phyloP scores from a whole-genome alignment of 2,113 vertebrate genomes.

The Coryphaenoides rupestris region DNA sequence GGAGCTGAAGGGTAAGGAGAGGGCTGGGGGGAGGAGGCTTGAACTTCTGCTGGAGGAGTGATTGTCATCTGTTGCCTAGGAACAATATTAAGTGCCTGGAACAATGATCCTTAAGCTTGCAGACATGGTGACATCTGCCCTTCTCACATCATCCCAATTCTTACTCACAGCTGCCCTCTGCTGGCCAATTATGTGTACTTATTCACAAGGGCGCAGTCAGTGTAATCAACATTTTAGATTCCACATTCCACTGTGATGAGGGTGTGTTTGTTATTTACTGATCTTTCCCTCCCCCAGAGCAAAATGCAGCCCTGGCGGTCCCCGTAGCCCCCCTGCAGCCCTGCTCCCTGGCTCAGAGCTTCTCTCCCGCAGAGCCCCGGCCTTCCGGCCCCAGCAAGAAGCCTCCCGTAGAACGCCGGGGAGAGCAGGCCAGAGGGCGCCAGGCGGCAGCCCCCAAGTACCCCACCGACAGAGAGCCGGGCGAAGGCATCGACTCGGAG shows the following conservation, averaged over 20 bases:
- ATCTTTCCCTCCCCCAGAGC: constrained; percentile 42
- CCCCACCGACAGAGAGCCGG: constrained; percentile 70
- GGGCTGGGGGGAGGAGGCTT: neutral
- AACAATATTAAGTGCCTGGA: too few relatives aligned
- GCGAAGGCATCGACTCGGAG: constrained; percentile 74
- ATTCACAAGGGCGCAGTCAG: neutral
- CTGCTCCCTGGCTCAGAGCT: constrained; percentile 52
- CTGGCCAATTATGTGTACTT: constrained; percentile 18
- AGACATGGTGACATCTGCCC: neutral
- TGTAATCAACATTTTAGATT: neutral
- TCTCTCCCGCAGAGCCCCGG: constrained; percentile 34
- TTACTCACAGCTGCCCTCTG: constrained; percentile 45
- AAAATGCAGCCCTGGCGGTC: constrained; percentile 41
- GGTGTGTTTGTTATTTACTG: neutral
- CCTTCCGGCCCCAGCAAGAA: constrained; percentile 40
- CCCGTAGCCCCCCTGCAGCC: constrained; percentile 37
- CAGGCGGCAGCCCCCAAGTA: constrained; percentile 33
- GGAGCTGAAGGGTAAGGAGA: constrained; percentile 69
- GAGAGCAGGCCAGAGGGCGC: constrained; percentile 25
- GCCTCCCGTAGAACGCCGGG: constrained; percentile 6
- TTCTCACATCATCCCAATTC: neutral
- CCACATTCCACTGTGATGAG: neutral
- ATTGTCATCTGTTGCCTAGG: neutral
- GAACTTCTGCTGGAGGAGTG: neutral
- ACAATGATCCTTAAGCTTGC: neutral